Base-by-base conservation (phyloP, 2,888 invertebrate species). In the Synergus japonicus region DNA sequence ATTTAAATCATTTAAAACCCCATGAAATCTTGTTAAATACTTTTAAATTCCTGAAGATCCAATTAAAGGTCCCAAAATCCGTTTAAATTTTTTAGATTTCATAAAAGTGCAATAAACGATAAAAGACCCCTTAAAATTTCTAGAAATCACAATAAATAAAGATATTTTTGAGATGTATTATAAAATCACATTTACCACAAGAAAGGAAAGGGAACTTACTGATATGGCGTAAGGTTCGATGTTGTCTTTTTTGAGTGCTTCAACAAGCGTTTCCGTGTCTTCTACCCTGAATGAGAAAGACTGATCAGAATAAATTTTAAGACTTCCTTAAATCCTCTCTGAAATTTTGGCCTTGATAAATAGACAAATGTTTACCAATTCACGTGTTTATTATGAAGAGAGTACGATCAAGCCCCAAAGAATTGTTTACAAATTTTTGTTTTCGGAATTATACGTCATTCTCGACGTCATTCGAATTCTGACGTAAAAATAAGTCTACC, bases 151-250 rank as follows among this genome's bases (percentile, higher is more conserved):
- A 29, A 29, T 29, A 29, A 29, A 29, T 29, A 29, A 29, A 29
- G 2, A 29, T 29, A 29, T 29, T 29, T 29, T 29, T 29, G 29
- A 29, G 29, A 29, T 29, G 3, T 29, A 29, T 29, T 2, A 3
- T 29, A 29, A 29, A 2, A 29, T 29, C 3, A 29, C 29, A 3
- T 29, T 29, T 29, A n/a, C n/a, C n/a, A n/a, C 85, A 84, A 29
- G 29, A 60, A 65, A 83, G 29, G 87, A 85, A 65, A 87, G 83
- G 87, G n/a, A n/a, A 89, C 92, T 88, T 86, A 92, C 92, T 49
- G 92, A 89, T 81, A 91, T 91, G 82, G 90, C 90, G 85, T 92
- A 92, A n/a, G 92, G 91, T 67, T 91, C 91, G 82, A 91, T 88
- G 80, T 90, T 90, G 65, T 91, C 90, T 63, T 90, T 88, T 79